Percentiles rank a stretch among this genome's conserved stretches.
phyloP scores from a whole-genome alignment of 2,888 invertebrate species.

The Oligia latruncula region DNA sequence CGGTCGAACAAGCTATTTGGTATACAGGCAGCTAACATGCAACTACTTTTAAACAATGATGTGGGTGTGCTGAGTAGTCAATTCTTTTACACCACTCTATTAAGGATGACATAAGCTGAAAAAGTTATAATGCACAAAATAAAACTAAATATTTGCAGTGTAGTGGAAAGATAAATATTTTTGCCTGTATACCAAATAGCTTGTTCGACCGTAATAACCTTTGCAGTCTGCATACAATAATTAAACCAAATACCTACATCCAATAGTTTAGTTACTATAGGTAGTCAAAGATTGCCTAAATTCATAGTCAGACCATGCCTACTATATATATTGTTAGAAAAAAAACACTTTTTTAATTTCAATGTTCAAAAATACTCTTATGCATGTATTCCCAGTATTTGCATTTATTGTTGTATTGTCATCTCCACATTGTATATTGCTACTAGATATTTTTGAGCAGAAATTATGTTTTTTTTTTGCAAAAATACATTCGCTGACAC shows the following conservation, averaged over 20 bases:
- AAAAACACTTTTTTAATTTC: neutral
- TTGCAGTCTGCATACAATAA: neutral
- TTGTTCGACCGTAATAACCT: neutral
- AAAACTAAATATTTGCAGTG: too few species aligned
- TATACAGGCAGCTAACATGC: too few species aligned
- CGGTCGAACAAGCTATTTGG: too few species aligned
- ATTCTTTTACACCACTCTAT: too few species aligned
- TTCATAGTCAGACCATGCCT: neutral
- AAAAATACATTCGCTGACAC: conserved; percentile 11
- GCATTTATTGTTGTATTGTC: neutral
- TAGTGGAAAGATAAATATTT: too few species aligned
- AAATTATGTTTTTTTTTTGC: neutral
- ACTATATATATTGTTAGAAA: neutral
- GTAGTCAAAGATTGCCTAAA: neutral
- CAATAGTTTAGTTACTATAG: neutral
- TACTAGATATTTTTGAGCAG: neutral
- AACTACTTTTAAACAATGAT: too few species aligned
- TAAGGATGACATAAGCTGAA: too few species aligned
- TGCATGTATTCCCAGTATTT: neutral
- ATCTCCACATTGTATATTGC: neutral
- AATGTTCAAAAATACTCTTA: neutral
- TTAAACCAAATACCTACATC: too few species aligned
- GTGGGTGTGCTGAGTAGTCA: too few species aligned
- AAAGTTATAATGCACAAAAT: too few species aligned
- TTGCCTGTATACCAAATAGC: too few species aligned